Evolutionary conservation across 1,140 invertebrate genomes (phyloP).

Genomic region (Lepidurus apus): DNA sequence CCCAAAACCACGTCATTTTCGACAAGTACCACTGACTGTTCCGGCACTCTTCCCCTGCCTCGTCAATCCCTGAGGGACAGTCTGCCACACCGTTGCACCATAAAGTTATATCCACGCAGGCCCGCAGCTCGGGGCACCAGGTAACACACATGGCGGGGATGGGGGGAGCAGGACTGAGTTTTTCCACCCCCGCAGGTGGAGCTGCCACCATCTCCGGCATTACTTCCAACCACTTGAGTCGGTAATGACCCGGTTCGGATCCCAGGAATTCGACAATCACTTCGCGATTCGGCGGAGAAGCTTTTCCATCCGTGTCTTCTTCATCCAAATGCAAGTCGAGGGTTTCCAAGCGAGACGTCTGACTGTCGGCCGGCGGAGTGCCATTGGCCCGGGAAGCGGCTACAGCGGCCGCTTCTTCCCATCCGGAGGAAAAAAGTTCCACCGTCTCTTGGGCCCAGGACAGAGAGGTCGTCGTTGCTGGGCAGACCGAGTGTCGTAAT

Average conservation of each 20-base stretch:
- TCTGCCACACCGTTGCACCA: slow-evolving; percentile 81
- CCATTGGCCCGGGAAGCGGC: slow-evolving; percentile 34
- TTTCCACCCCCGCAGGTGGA: slow-evolving; percentile 28
- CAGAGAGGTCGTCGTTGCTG: slow-evolving; percentile 52
- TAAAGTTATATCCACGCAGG: slow-evolving; percentile 77
- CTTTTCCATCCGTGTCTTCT: slow-evolving; percentile 44
- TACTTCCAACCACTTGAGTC: slow-evolving; percentile 76
- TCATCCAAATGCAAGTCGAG: slow-evolving; percentile 27
- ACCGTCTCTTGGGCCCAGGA: slow-evolving; percentile 50
- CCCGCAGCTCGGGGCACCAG: slow-evolving; percentile 75
- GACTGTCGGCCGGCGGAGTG: slow-evolving; percentile 28
- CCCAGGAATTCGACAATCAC: slow-evolving; percentile 71
- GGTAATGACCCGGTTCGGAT: slow-evolving; percentile 64
- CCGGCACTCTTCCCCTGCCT: slow-evolving; percentile 54
- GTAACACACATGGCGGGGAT: slow-evolving; percentile 62
- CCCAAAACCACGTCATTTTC: slow-evolving; percentile 32
- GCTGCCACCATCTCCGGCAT: slow-evolving; percentile 43
- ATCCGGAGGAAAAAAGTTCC: slow-evolving; percentile 77
- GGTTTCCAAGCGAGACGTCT: background rate
- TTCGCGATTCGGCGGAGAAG: slow-evolving; percentile 45
- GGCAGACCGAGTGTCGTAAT: slow-evolving; percentile 51
- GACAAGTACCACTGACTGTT: slow-evolving; percentile 25
- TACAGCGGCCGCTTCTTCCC: slow-evolving; percentile 46
- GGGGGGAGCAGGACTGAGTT: slow-evolving; percentile 42
- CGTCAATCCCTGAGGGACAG: slow-evolving; percentile 82